A percentile compares a stretch with the other conserved stretches of the same genome.
phyloP scores from a whole-genome alignment of 2,888 invertebrate species.

The Drosophila meridiana region DNA sequence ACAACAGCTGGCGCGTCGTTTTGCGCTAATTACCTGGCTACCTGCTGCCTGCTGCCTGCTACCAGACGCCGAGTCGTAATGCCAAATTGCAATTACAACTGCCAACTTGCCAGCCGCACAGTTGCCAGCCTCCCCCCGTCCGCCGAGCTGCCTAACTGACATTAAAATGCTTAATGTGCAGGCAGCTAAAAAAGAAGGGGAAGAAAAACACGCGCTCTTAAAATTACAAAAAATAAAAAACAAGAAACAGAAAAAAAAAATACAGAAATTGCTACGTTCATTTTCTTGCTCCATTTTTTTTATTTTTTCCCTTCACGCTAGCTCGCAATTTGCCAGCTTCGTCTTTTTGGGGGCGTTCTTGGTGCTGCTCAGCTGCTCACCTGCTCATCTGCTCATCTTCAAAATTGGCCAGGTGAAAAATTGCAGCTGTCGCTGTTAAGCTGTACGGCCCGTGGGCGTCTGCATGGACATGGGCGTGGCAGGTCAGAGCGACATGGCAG shows the following conservation, averaged over 20 bases:
- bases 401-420: conserved; percentile 84
- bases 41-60: conserved; percentile 10
- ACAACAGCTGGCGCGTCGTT: conserved; percentile 78
- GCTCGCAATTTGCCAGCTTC: conserved; percentile 55
- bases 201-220: conserved; percentile 61
- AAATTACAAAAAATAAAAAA: conserved; percentile 54
- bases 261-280: conserved; percentile 56
- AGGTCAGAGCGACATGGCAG: conserved; percentile 50
- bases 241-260: conserved; percentile 30
- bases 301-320: conserved; percentile 28
- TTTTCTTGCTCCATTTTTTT: conserved; percentile 22
- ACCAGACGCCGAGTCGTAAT: conserved; percentile 65
- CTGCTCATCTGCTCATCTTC: conserved; percentile 72
- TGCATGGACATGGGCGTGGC: conserved; percentile 28
- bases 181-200: conserved; percentile 40
- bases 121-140: neutral
- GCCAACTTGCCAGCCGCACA: conserved; percentile 47
- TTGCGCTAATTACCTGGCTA: conserved; percentile 77
- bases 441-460: conserved; percentile 29
- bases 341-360: conserved; percentile 33
- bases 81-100: conserved; percentile 79
- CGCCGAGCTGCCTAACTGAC: conserved; percentile 57
- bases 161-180: conserved; percentile 83
- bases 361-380: conserved; percentile 20
- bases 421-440: conserved; percentile 81